Conservation (phyloP, 2,888 invertebrate species). For the Tenthredo livida region DNA sequence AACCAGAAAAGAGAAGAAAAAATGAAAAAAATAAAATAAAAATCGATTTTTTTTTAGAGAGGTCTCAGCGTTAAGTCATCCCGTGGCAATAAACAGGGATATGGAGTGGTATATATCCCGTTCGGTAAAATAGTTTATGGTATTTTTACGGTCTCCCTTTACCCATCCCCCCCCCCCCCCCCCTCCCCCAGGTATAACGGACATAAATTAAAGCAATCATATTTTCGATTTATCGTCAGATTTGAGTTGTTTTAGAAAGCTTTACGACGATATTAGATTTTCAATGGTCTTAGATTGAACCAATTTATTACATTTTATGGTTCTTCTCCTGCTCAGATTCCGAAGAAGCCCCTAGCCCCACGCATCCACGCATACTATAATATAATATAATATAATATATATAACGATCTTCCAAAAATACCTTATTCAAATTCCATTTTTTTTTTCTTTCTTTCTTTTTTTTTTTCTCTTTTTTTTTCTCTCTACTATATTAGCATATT, state of each 20-base stretch:
- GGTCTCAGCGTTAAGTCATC: conserved; percentile 29
- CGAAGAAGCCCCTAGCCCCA: background rate
- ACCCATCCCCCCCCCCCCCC: background rate
- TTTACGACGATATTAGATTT: conserved; percentile 54
- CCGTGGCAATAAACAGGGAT: conserved; percentile 28
- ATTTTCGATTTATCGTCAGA: conserved; percentile 53
- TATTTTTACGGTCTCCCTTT: conserved; percentile 45
- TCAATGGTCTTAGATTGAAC: conserved; percentile 53
- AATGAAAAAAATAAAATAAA: background rate
- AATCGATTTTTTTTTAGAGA: background rate
- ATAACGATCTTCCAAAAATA: background rate
- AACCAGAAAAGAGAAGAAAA: background rate
- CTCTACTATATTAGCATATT: no score
- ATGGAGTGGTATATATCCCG: background rate
- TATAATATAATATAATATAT: no score
- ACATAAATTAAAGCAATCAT: conserved; percentile 55
- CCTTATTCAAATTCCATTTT: background rate
- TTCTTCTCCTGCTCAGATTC: background rate
- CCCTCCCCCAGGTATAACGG: background rate
- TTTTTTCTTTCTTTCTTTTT: no score
- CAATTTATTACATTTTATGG: conserved; percentile 54
- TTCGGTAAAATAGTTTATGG: conserved; percentile 52
- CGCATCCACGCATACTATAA: background rate
- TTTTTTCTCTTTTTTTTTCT: no score
- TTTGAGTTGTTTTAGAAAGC: conserved; percentile 54